Evolutionary conservation across 2,888 invertebrate species (phyloP), one percentile per base, ranked within the genome.

Genomic region (Apeira syringaria): DNA sequence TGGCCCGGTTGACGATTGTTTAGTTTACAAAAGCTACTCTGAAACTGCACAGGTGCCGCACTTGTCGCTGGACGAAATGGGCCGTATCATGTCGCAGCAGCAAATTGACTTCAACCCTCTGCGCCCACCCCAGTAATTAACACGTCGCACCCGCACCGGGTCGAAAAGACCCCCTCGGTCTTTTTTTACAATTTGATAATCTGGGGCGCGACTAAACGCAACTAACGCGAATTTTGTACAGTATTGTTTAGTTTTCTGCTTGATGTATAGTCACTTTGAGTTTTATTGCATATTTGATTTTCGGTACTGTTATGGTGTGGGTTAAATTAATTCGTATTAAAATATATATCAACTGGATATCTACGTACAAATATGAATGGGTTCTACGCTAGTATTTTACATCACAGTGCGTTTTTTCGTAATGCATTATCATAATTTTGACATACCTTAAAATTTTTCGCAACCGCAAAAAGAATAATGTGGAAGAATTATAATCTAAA

Each of bases 1-100:
- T 20, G 20, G 2, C 20, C 20, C 20, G 1, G 5, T 20, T 68
- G 74, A 70, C 24, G 2, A 24, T 9, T 68, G 74, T 71, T 73
- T 68, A 61, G 59, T 39, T 66, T 68, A 82, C 83, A 83, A 83
- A 77, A 75, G 71, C 66, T 50, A 71, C 66, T 51, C 45, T 53
- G 78, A 74, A 76, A 80, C 66, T 70, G 82, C 83, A 81, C 90
- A 90, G 89, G 89, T 89, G 89, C 76, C 68, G 68, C 87, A 88
- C 89, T 89, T 88, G 89, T 87, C 86, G 82, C 79, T 57, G 69
- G 74, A 87, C 83, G 89, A 91, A 92, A 92, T 92, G 92, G 91
- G 91, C 91, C 88, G 89, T 91, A 91, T 91, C 92, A 90, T 92
- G 92, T 91, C 85, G 91, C 88, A 86, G 90, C 86, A 91, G 91